Conservation (phyloP, 2,797 vertebrate species). For the Cottoperca gobio region DNA sequence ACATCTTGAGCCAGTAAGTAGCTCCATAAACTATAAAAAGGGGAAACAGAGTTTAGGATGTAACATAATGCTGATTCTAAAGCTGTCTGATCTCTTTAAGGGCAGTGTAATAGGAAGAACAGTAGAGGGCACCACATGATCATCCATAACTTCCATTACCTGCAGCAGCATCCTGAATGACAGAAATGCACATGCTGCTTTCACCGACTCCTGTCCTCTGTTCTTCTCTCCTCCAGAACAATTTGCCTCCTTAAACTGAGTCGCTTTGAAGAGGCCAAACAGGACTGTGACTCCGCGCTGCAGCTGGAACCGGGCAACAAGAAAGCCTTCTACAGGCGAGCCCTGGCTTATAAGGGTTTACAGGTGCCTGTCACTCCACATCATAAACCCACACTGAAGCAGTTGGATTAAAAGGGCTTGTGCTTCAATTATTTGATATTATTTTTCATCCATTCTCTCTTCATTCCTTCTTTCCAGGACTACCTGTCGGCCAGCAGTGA, state of each 20-base stretch:
- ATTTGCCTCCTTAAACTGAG: constrained; percentile 92
- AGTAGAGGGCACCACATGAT: constrained; percentile 66
- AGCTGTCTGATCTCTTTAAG: neutral
- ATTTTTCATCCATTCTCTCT: neutral
- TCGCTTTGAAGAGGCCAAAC: constrained; percentile 91
- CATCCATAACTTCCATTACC: neutral
- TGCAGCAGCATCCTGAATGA: neutral
- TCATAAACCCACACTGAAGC: neutral
- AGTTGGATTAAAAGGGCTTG: neutral
- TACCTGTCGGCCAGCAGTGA: constrained; percentile 91
- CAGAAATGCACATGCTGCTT: neutral
- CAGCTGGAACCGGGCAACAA: constrained; percentile 89
- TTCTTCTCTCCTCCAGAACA: constrained; percentile 82
- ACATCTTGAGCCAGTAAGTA: too few relatives aligned
- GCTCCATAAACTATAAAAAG: neutral
- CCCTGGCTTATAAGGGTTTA: constrained; percentile 93
- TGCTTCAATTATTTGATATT: neutral
- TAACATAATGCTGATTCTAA: neutral
- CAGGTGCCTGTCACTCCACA: constrained; percentile 81
- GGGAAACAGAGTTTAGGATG: neutral
- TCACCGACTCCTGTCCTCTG: neutral
- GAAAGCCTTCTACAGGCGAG: constrained; percentile 95
- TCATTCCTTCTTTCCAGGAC: constrained; percentile 71
- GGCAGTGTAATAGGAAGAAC: constrained; percentile 20
- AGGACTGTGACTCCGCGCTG: constrained; percentile 93